Evolutionary conservation across 2,888 invertebrate species (phyloP), one percentile per base, ranked within the genome.

Genomic region (Standfussiana lucernea): DNA sequence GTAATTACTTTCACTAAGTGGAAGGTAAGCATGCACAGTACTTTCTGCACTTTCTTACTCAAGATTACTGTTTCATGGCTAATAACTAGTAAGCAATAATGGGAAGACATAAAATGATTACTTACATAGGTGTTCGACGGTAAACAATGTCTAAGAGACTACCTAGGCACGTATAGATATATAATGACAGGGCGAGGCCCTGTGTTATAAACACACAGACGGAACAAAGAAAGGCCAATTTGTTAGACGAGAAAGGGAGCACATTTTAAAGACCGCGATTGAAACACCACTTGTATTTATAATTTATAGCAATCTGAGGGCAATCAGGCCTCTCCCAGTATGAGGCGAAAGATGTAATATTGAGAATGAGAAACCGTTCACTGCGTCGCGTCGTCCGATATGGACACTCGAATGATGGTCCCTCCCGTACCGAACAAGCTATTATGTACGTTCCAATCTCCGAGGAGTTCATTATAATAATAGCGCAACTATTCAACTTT

Each of bases 201-300:
- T 84, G 84, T 87, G 89, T 90, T 90, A 87, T 90, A 91, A 91
- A 91, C 91, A 90, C 90, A 90, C 87, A 89, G 91, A 91, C 87
- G 89, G 92, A 93, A 95, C 95, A 96, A 96, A 96, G 96, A 96
- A 96, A 96, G 95, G 94, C 94, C 94, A 94, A 95, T 96, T 95
- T 94, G 91, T 94, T 92, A 92, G 92, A 95, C 93, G 94, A 94
- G 96, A 96, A 96, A 96, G 96, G 96, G 94, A 95, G 94, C 93
- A 95, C 94, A 93, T 95, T 95, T 95, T 95, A 96, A 95, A 96
- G 94, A 95, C 93, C 90, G 91, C 94, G 93, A 93, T 95, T 92
- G 94, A 92, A 94, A 92, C 93, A 93, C 93, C 93, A 93, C 93
- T 95, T 92, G 94, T 95, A 91, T 94, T 95, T 95, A 91, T 95